Evolutionary conservation across 2,888 invertebrate species (phyloP), one percentile per base, ranked within the genome.

Genomic region (Hedya salicella): DNA sequence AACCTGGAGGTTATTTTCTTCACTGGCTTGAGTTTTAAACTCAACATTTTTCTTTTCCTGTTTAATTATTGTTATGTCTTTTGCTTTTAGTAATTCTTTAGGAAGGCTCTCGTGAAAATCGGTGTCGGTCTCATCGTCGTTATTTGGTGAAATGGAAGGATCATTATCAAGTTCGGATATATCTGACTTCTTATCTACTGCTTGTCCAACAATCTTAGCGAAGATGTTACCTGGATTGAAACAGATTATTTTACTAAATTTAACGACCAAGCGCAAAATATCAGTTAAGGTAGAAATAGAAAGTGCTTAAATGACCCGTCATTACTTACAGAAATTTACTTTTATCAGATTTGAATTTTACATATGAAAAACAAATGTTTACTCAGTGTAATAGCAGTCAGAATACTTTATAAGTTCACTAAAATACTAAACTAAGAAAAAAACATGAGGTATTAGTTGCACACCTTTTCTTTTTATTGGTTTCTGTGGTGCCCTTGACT

Each of bases 81-180:
- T 94, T 44, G 91, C 88, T 80, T 93, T 93, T 8, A 94, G 82
- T 19, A 94, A 81, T 73, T 93, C 95, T 75, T 94, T 95, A 0
- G 95, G 95, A 68, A 96, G 80, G 0, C 94, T 94, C 77, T 95
- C 95, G 71, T 95, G 95, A 79, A 95, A 95, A 72, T 95, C 95
- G 0, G 94, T 95, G 72, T 95, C 95, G 0, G 95, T 95, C 80
- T 94, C 95, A 69, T 94, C 95, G 48, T 93, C 94, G 60, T 90
- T 83, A 62, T 81, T 91, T 25, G 89, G 83, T 21, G 86, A 87
- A 42, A 88, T 81, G 1, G 79, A 77, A 25, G 73, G 70, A 36
- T 75, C 69, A 75, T 54, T 62, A 0, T 80, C 71, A 78, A 70
- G 32, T 69, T 86, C 83, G 11, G 81, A 77, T 3, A 89, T 93